These are phyloP conservation scores for Phaenicophaeus curvirostris DNA, from an alignment of 2,797 vertebrate species.

Conservation along the genomic window DNA sequence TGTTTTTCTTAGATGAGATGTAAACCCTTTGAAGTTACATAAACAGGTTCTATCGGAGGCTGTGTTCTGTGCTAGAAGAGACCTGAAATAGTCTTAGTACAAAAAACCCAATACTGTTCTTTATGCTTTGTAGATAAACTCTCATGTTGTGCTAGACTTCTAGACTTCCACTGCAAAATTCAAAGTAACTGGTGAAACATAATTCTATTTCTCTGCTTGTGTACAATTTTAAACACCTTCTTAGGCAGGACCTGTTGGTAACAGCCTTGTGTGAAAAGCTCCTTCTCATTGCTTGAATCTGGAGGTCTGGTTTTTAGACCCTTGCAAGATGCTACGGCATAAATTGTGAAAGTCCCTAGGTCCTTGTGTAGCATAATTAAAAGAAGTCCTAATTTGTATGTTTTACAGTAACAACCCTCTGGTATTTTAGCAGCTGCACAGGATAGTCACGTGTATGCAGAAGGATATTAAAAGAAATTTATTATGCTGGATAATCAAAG, in stretches of 20 bases:
- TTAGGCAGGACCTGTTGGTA: not conserved
- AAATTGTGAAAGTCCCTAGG: not conserved
- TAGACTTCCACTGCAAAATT: not conserved
- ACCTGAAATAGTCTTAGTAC: not conserved
- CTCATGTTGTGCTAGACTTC: not conserved
- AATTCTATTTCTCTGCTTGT: not conserved
- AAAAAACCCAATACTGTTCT: not conserved
- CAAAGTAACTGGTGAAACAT: not conserved
- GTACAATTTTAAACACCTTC: not conserved
- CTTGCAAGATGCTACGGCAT: not conserved
- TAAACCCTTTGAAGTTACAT: not conserved
- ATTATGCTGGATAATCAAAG: not conserved
- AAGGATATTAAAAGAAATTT: not conserved
- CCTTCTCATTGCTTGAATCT: not conserved
- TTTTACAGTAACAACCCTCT: not conserved
- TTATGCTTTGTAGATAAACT: not conserved
- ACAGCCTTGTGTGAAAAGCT: not conserved
- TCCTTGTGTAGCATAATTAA: not conserved
- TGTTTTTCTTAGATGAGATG: not conserved
- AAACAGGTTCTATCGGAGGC: not conserved
- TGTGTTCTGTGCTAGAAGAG: not conserved
- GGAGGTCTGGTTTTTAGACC: not conserved
- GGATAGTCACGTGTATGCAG: not conserved
- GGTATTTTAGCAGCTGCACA: not conserved
- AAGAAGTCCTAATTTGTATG: not conserved